Percentiles rank a stretch among this genome's conserved stretches.
Evolutionary conservation across 1,140 invertebrate genomes (phyloP).

Genomic region (Heliothis virescens): DNA sequence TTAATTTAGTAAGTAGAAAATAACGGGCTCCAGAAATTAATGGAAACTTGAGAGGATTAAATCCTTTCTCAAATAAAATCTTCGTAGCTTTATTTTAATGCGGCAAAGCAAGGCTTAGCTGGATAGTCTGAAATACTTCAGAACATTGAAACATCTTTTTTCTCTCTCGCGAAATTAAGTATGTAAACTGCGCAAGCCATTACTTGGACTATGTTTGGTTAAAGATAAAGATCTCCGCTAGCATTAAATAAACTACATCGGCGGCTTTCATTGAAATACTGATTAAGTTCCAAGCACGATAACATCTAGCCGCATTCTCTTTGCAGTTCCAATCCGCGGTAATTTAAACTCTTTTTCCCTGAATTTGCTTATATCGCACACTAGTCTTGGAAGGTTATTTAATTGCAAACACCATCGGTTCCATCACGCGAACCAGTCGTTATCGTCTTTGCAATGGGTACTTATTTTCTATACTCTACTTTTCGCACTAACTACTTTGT

Average conservation of each 20-base stretch:
- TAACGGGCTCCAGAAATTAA: too few relatives aligned
- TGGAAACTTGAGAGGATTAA: too few relatives aligned
- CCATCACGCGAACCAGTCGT: conserved; percentile 45
- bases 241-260: conserved; percentile 7
- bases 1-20: too few relatives aligned
- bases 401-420: conserved; percentile 31
- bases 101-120: background rate
- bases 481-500: background rate
- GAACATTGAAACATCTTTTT: background rate
- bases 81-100: background rate
- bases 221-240: conserved; percentile 22
- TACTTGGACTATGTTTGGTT: background rate
- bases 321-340: conserved; percentile 10
- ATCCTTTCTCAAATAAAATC: background rate
- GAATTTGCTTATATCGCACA: conserved; percentile 22
- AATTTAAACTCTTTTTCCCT: conserved; percentile 31
- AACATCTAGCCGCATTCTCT: conserved; percentile 14
- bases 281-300: conserved; percentile 27
- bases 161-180: background rate
- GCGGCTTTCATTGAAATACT: conserved; percentile 43
- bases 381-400: conserved; percentile 25
- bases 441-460: conserved; percentile 22
- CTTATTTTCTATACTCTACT: conserved; percentile 5
- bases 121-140: too few relatives aligned
- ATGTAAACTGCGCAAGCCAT: conserved; percentile 3